phyloP scores from a whole-genome alignment of 2,797 vertebrate genomes.

The Lindbergichthys nudifrons region DNA sequence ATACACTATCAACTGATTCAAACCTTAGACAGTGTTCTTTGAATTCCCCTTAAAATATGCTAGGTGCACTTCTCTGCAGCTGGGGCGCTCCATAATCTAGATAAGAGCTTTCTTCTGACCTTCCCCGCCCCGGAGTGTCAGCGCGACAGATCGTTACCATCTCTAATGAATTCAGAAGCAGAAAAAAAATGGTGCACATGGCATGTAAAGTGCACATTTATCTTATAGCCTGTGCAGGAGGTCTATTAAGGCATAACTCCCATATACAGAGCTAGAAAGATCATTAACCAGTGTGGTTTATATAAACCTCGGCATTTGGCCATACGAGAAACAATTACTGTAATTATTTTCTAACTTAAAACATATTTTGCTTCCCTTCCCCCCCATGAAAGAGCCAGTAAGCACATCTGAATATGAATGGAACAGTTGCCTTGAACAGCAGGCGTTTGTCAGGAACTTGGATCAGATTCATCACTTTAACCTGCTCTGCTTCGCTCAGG shows the following conservation, averaged over 20 bases:
- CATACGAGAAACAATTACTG: conserved; percentile 49
- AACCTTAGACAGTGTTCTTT: conserved; percentile 38
- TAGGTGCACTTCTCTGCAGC: conserved; percentile 21
- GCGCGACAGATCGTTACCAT: conserved; percentile 64
- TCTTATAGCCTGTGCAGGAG: conserved; percentile 49
- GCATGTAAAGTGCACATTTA: conserved; percentile 60
- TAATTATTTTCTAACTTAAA: conserved; percentile 69
- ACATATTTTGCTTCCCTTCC: conserved; percentile 36
- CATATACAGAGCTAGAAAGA: conserved; percentile 17
- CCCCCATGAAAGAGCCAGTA: conserved; percentile 32
- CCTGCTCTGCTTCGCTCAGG: conserved; percentile 63
- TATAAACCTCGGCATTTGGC: conserved; percentile 24
- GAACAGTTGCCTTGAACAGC: conserved; percentile 80
- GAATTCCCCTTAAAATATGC: conserved; percentile 10
- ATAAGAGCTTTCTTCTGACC: conserved; percentile 69
- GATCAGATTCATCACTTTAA: conserved; percentile 82
- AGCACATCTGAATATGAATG: conserved; percentile 83
- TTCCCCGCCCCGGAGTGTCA: conserved; percentile 59
- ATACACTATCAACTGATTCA: conserved; percentile 30
- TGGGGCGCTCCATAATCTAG: conserved; percentile 49
- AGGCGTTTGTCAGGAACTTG: conserved; percentile 80
- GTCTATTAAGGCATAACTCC: conserved; percentile 38
- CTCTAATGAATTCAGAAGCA: conserved; percentile 73
- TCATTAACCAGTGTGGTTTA: conserved; percentile 11
- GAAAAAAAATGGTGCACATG: conserved; percentile 42